Percentiles rank a stretch among this genome's conserved stretches.
Conservation (phyloP, 2,113 vertebrate genomes). For the Sarotherodon lohbergeri region DNA sequence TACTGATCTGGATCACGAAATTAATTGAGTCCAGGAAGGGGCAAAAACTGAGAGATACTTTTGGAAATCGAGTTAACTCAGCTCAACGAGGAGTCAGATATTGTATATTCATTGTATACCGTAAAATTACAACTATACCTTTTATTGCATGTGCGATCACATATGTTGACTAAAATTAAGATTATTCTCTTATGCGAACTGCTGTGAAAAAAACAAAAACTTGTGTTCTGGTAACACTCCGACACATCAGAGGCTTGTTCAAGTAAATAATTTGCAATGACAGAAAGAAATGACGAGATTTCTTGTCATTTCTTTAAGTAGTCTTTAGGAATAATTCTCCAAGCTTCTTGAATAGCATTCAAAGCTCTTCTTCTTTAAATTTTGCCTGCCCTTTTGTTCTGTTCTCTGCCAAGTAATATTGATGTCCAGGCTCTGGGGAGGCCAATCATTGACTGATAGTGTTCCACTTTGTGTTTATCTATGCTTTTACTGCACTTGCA, state of each 20-base stretch:
- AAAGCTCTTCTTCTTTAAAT: background rate
- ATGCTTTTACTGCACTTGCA: background rate
- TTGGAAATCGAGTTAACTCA: background rate
- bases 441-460: background rate
- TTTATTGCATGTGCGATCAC: background rate
- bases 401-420: background rate
- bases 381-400: background rate
- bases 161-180: background rate
- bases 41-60: background rate
- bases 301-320: background rate
- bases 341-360: background rate
- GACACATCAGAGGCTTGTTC: background rate
- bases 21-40: background rate
- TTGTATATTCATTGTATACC: background rate
- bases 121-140: background rate
- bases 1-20: background rate
- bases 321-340: background rate
- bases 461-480: background rate
- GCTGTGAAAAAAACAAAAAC: background rate
- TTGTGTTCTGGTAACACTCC: background rate
- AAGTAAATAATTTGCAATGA: background rate
- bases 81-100: background rate
- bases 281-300: background rate
- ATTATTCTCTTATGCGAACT: background rate
- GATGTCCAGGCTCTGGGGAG: background rate